Evolutionary conservation across 2,888 invertebrate species (phyloP).

Genomic region (Calliphora vomitoria): DNA sequence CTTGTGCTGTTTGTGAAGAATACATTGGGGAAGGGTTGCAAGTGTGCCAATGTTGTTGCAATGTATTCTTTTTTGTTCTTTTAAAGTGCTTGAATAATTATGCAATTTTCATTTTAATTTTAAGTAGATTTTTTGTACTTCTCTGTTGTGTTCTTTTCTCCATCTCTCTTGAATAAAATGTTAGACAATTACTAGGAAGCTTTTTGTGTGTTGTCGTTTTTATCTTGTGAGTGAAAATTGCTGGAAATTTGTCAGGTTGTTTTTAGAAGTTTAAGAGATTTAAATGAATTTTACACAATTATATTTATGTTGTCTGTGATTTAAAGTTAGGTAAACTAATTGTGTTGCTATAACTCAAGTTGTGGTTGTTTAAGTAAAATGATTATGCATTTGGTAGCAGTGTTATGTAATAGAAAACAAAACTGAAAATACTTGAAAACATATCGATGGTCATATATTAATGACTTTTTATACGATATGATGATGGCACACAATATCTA

Average conservation of each 20-base stretch:
- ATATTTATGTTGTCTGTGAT: neutral
- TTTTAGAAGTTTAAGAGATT: slow-evolving; percentile 19
- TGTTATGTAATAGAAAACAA: no score
- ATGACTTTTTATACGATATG: no score
- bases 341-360: slow-evolving; percentile 1
- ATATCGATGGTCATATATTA: no score
- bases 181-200: slow-evolving; percentile 44
- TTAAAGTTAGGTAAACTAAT: neutral
- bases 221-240: slow-evolving; percentile 5
- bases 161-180: slow-evolving; percentile 30
- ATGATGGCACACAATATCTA: no score
- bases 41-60: neutral
- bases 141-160: neutral
- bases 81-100: slow-evolving; percentile 70
- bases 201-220: slow-evolving; percentile 8
- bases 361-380: neutral
- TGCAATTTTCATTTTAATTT: slow-evolving; percentile 73
- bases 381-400: neutral
- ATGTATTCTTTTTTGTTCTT: slow-evolving; percentile 7
- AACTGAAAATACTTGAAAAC: no score
- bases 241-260: slow-evolving; percentile 23
- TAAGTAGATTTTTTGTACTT: slow-evolving; percentile 46
- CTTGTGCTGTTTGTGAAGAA: neutral
- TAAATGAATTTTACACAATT: neutral
- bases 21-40: neutral